phyloP scores from a whole-genome alignment of 2,888 invertebrate species.

The Sclerodermus sp. region DNA sequence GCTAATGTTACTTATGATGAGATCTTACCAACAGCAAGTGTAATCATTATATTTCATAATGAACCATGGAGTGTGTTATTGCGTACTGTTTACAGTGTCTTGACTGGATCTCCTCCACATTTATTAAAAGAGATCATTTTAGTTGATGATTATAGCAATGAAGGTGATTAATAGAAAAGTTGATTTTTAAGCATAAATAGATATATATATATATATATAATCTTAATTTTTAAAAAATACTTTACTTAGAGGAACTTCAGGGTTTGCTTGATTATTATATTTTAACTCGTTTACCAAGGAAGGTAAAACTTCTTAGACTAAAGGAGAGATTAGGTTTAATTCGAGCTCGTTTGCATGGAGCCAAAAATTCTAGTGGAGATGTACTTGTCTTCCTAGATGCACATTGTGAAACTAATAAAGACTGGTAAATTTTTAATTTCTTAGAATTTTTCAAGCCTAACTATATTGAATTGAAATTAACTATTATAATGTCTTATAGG shows the following conservation, averaged over 20 bases:
- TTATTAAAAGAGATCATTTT: slow-evolving; percentile 89
- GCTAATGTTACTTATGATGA: slow-evolving; percentile 66
- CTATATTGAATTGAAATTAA: background rate
- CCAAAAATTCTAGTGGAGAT: slow-evolving; percentile 78
- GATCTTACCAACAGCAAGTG: slow-evolving; percentile 70
- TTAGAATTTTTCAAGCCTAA: background rate
- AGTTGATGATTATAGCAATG: slow-evolving; percentile 91
- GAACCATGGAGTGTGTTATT: slow-evolving; percentile 86
- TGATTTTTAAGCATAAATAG: background rate
- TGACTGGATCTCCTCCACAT: slow-evolving; percentile 71
- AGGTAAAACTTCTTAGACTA: slow-evolving; percentile 75
- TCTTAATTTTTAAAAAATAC: slow-evolving; percentile 7
- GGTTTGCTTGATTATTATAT: slow-evolving; percentile 81
- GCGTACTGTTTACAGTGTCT: slow-evolving; percentile 86
- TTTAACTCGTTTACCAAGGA: slow-evolving; percentile 68
- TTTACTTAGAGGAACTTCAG: slow-evolving; percentile 66
- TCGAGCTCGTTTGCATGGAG: slow-evolving; percentile 86
- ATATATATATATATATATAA: too few species aligned
- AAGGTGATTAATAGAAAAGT: slow-evolving; percentile 60
- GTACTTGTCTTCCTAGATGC: slow-evolving; percentile 87
- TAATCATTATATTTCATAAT: slow-evolving; percentile 87
- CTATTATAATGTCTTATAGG: slow-evolving; percentile 53
- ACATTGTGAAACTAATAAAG: slow-evolving; percentile 81
- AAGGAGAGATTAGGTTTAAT: slow-evolving; percentile 82
- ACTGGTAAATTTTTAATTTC: slow-evolving; percentile 63